These are phyloP conservation scores for Crambe crambe DNA, from an alignment of 37 sponge, comb jelly and placozoan genomes.

Conservation along the genomic window DNA sequence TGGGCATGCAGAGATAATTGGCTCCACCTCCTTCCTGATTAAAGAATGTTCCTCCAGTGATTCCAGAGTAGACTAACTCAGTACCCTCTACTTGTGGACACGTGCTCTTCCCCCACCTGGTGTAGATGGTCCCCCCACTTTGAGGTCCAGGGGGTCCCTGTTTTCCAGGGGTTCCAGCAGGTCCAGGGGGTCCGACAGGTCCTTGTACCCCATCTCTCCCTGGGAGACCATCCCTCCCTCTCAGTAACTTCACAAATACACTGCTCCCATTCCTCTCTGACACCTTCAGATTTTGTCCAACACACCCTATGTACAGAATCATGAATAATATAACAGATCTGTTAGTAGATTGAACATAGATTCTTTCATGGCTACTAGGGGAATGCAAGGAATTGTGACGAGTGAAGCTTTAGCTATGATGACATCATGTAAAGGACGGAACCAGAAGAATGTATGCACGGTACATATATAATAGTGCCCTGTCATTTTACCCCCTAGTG, in stretches of 20 bases:
- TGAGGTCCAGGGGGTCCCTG: slow-evolving; percentile 12
- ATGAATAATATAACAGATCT: no score
- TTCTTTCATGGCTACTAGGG: no score
- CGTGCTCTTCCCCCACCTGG: slow-evolving; percentile 31
- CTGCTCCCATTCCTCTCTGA: not conserved
- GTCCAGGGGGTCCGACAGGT: not conserved
- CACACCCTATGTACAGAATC: not conserved
- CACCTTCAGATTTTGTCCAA: not conserved
- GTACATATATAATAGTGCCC: no score
- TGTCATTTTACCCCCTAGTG: no score
- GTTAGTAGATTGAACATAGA: no score
- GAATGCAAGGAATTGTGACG: no score
- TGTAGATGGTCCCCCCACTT: slow-evolving; percentile 27
- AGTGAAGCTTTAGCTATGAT: no score
- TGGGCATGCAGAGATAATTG: slow-evolving; percentile 31
- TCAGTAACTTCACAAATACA: not conserved
- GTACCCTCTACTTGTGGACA: slow-evolving; percentile 23
- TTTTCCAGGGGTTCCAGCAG: slow-evolving; percentile 7
- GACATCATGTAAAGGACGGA: no score
- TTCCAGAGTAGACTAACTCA: slow-evolving; percentile 34
- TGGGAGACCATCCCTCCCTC: slow-evolving; percentile 24
- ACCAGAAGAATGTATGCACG: no score
- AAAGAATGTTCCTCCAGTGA: slow-evolving; percentile 12
- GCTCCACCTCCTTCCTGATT: slow-evolving; percentile 22
- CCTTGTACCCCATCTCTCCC: slow-evolving; percentile 9